Base-by-base conservation (phyloP, 2,888 invertebrate species). In the Ryuthela nishihirai region DNA sequence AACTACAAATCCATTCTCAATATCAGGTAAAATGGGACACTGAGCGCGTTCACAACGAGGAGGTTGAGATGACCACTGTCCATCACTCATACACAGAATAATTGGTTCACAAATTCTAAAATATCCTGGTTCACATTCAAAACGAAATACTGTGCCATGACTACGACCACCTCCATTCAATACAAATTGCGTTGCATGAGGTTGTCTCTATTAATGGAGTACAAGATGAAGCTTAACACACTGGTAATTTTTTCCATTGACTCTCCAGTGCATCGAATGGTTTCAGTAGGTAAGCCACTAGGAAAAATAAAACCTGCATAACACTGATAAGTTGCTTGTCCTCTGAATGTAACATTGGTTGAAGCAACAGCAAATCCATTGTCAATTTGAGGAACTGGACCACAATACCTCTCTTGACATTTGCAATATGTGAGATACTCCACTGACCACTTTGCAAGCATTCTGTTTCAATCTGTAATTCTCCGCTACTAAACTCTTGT, bases 301-400 rank as follows among this genome's bases (percentile, higher is more conserved):
- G 91, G 85, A 71, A 97, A 95, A 45, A 90, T 90, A 72, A 94
- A 94, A 24, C 67, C 67, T 48, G 94, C 93, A 73, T 97, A 95
- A 73, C 95, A 97, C 72, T 94, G 93, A 73, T 95, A 97, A 73
- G 90, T 92, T 50, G 94, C 94, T 65, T 90, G 81, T 29, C 94
- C 95, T 62, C 85, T 82, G 72, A 90, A 97, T 1, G 94, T 95
- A 6, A 97, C 95, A 74, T 95, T 95, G 4, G 92, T 87, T 0
- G 95, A 92, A 42, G 90, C 91, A 72, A 92, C 92, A 2, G 94
- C 94, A 76, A 94, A 95, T 42, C 95, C 95, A 73, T 95, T 97
- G 72, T 93, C 91, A 64, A 97, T 97, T 80, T 97, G 97, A 50
- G 95, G 95, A 42, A 97, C 95, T 21, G 95, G 94, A 50, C 94